Percentiles rank a stretch among this genome's conserved stretches.
phyloP scores from a whole-genome alignment of 2,888 invertebrate genomes.

The Watsonalla binaria region DNA sequence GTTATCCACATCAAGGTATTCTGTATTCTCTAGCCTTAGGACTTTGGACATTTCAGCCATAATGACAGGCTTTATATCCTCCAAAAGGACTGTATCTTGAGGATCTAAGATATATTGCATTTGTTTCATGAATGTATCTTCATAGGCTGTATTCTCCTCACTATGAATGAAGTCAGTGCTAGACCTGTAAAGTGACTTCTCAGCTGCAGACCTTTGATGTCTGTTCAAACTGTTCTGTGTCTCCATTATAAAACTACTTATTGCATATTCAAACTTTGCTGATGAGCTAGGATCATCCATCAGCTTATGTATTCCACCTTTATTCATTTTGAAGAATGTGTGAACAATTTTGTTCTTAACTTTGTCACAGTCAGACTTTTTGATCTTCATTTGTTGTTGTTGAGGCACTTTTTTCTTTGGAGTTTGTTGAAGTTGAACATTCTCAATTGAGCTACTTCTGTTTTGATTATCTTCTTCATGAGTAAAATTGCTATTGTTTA shows the following conservation, averaged over 20 bases:
- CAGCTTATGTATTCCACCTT: conserved; percentile 67
- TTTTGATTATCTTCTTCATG: conserved; percentile 25
- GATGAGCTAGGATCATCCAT: conserved; percentile 73
- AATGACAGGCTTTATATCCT: conserved; percentile 79
- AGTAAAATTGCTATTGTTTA: conserved; percentile 23
- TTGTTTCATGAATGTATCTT: conserved; percentile 87
- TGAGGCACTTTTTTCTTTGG: conserved; percentile 42
- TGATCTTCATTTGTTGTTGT: conserved; percentile 37
- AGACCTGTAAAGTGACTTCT: conserved; percentile 60
- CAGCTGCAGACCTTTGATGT: conserved; percentile 66
- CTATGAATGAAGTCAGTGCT: conserved; percentile 76
- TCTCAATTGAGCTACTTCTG: conserved; percentile 18
- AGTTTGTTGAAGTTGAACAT: conserved; percentile 39
- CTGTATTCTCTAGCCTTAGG: conserved; percentile 64
- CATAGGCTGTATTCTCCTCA: conserved; percentile 81
- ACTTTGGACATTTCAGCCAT: conserved; percentile 79
- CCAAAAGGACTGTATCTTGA: conserved; percentile 74
- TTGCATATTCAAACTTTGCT: conserved; percentile 73
- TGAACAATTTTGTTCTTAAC: conserved; percentile 72
- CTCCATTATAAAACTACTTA: conserved; percentile 70
- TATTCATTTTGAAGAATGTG: conserved; percentile 73
- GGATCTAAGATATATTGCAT: conserved; percentile 79
- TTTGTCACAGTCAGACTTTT: conserved; percentile 58
- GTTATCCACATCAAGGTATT: conserved; percentile 34
- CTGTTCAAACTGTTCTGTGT: conserved; percentile 70